A percentile compares a stretch with the other conserved stretches of the same genome.
These are phyloP conservation scores for Drosophila aldrichi DNA, from an alignment of 2,888 invertebrate genomes.

Conservation along the genomic window DNA sequence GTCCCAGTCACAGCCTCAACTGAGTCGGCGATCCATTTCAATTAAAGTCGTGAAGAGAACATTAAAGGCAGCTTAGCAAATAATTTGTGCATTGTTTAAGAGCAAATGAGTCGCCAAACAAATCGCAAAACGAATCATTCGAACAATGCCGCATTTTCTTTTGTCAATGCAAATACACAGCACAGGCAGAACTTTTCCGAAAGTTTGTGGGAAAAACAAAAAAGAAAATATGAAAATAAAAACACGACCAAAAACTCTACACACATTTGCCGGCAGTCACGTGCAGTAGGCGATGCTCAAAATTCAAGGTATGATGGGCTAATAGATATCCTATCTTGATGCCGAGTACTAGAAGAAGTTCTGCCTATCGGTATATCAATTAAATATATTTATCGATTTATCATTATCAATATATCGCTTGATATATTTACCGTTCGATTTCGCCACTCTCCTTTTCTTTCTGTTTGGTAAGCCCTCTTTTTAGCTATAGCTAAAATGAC, in stretches of 20 bases:
- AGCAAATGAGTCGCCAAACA: slow-evolving; percentile 48
- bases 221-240: slow-evolving; percentile 44
- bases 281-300: slow-evolving; percentile 43
- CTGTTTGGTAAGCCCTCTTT: too few relatives aligned
- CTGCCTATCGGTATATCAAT: background rate
- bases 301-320: slow-evolving; percentile 2
- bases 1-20: background rate
- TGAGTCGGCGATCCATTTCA: slow-evolving; percentile 55
- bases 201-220: slow-evolving; percentile 47
- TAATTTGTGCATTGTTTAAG: slow-evolving; percentile 62
- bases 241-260: slow-evolving; percentile 36
- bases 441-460: too few relatives aligned
- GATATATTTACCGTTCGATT: too few relatives aligned
- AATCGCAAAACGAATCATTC: slow-evolving; percentile 35
- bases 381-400: background rate
- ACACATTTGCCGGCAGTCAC: slow-evolving; percentile 59
- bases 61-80: slow-evolving; percentile 44
- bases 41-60: slow-evolving; percentile 42
- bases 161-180: slow-evolving; percentile 55
- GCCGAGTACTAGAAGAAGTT: background rate
- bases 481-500: too few relatives aligned
- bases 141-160: slow-evolving; percentile 63
- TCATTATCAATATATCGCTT: background rate
- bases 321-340: slow-evolving; percentile 8
- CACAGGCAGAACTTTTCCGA: slow-evolving; percentile 49